Evolutionary conservation across 1,140 invertebrate species (phyloP).

Genomic region (Armadillidium nasatum): DNA sequence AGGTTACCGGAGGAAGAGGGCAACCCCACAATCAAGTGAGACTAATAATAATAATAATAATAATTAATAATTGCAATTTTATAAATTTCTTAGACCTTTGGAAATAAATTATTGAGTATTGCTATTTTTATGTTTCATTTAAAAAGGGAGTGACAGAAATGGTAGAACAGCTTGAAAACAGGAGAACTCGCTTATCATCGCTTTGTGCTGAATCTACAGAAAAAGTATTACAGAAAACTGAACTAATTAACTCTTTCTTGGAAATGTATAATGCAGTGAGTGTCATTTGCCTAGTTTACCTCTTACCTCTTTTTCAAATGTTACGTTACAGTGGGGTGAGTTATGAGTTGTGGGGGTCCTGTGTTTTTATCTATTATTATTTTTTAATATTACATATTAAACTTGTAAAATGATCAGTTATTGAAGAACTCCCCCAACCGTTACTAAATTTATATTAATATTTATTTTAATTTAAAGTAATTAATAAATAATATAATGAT

Average conservation of each 20-base stretch:
- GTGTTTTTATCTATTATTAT: no score
- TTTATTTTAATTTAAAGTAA: no score
- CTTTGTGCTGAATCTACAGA: conserved; percentile 66
- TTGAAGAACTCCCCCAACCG: no score
- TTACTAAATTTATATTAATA: no score
- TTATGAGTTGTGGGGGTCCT: no score
- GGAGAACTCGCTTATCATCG: conserved; percentile 62
- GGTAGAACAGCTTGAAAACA: conserved; percentile 69
- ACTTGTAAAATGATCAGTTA: no score
- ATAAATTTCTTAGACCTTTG: neutral
- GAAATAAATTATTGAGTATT: neutral
- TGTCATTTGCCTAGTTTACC: conserved; percentile 7
- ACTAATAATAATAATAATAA: no score
- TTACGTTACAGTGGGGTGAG: no score
- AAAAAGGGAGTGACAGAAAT: conserved; percentile 59
- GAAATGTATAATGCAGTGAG: conserved; percentile 64
- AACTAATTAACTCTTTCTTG: conserved; percentile 63
- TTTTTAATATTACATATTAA: no score
- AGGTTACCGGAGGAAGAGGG: conserved; percentile 61
- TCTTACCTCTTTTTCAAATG: no score
- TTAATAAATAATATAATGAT: no score
- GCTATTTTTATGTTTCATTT: conserved; percentile 7
- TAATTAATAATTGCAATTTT: no score
- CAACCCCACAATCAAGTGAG: conserved; percentile 60
- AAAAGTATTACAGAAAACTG: conserved; percentile 64